These are phyloP conservation scores for Microcebus tavaratra DNA, from an alignment of 2,113 vertebrate genomes.

Conservation along the genomic window DNA sequence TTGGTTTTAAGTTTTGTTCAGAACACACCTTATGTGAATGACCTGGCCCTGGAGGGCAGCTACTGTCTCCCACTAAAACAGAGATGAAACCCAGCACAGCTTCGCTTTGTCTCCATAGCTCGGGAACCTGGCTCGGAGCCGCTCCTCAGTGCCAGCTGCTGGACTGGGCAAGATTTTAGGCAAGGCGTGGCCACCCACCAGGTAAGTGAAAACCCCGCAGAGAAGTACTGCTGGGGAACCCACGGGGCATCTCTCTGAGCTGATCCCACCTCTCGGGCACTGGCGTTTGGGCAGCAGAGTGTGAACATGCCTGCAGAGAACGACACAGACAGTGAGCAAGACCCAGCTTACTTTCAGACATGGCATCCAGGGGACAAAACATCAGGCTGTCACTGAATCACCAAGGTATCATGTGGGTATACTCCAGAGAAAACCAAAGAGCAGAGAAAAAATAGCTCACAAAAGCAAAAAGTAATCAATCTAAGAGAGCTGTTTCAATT, in stretches of 20 bases:
- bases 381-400: not conserved
- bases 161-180: slow-evolving; percentile 83
- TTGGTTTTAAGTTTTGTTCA: not conserved
- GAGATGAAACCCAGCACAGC: not conserved
- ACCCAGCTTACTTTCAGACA: not conserved
- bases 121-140: slow-evolving; percentile 79
- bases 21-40: not conserved
- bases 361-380: not conserved
- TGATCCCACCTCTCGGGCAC: not conserved
- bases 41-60: not conserved
- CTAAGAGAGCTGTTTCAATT: not conserved
- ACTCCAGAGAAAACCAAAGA: not conserved
- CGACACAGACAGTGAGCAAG: not conserved
- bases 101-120: slow-evolving; percentile 77
- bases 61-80: not conserved
- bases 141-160: slow-evolving; percentile 84
- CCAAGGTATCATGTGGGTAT: rapidly evolving
- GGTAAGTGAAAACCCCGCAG: slow-evolving; percentile 66
- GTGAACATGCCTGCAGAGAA: rapidly evolving
- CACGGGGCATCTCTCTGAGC: not conserved
- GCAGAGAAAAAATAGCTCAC: not conserved
- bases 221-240: not conserved
- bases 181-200: slow-evolving; percentile 84
- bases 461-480: not conserved
- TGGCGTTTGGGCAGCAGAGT: not conserved